Evolutionary conservation across 1,140 invertebrate genomes (phyloP), one percentile per base, ranked within the genome.

Genomic region (Trachymyrmex septentrionalis): DNA sequence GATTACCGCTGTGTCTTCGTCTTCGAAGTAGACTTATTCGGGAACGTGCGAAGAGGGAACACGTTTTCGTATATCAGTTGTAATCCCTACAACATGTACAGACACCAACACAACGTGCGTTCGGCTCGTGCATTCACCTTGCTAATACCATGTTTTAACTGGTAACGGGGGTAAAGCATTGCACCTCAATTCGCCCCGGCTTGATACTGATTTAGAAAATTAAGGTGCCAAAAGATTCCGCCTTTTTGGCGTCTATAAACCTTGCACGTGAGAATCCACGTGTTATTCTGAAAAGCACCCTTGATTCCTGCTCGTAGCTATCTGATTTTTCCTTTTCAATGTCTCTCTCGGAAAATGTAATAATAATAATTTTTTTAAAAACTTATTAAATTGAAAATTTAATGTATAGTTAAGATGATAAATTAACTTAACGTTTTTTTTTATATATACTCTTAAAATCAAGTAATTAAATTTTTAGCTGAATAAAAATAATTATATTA

Each of bases 141-240:
- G 82, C 66, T 90, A 93, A 92, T 90, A 88, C 92, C 92, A 93
- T 91, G 84, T 90, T 92, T 91, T 90, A 92, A 92, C 92, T 92
- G 92, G 92, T 90, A 80, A 82, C 30, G 44, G 55, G 55, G 59
- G 76, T 61, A 50, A 88, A 57, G 24, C 59, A 59, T 88, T 81
- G 88, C 88, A 86, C 86, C 9, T 84, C 24, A 44, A 89, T 48
- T 38, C 21, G 61, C 44, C 44, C 76, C 10, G 50, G 86, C 86
- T 90, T 89, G n/a, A 50, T 85, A 44, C 19, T 61, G 50, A 77
- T 19, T 27, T 38, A 77, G 59, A 66, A 34, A 86, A 48, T 16
- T 34, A 44, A n/a, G 55, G 69, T 71, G 63, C 19, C 66, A n/a
- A 21, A 75, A 67, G 9, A 76, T 67, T 38, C 30, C 24, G 66